Evolutionary conservation across 2,797 vertebrate species (phyloP), one percentile per base, ranked within the genome.

Genomic region (Malacoctenus gilli): DNA sequence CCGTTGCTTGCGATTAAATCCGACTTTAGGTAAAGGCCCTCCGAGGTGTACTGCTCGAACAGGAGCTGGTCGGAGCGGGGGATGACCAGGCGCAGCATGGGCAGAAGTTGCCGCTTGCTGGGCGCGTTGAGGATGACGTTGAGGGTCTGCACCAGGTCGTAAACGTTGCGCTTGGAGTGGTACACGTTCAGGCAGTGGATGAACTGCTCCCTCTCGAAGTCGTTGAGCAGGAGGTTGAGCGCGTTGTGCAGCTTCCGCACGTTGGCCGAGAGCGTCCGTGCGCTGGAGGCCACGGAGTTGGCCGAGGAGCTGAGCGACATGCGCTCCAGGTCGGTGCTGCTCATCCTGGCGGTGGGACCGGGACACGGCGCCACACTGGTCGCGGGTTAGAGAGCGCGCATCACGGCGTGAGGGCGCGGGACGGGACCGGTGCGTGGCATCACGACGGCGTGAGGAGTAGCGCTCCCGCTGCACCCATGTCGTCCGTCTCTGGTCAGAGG

Each of bases 1-100:
- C 90, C 86, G 16, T 90, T 90, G 68, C 79, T 79, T 0, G 85
- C 77, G 32, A 67, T 68, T 43, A 81, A 69, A 54, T 91, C 90
- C 20, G 92, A 85, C 56, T 93, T 94, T 40, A 98, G 71, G 75
- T 96, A 97, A 35, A 95, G 93, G 36, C 97, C 96, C 83, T 98
- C 95, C 1, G 95, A 95, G 0, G 96, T 98, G 84, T 99, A 98
- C 71, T 95, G 96, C 78, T 98, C 96, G 66, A 99, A 99, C 49
- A 98, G 93, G 1, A 98, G 93, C 92, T 99, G 97, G 84, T 98
- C 97, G 0, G 97, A 96, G 65, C 95, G 94, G 9, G 96, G 97
- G 70, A 98, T 95, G 70, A 98, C 97, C 62, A 97, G 89, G 13
- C 96, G 93, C 63, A 99, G 90, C 94, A 98, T 92, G 68, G 97